Base-by-base conservation (phyloP, 2,797 vertebrate species). In the Falco rusticolus region DNA sequence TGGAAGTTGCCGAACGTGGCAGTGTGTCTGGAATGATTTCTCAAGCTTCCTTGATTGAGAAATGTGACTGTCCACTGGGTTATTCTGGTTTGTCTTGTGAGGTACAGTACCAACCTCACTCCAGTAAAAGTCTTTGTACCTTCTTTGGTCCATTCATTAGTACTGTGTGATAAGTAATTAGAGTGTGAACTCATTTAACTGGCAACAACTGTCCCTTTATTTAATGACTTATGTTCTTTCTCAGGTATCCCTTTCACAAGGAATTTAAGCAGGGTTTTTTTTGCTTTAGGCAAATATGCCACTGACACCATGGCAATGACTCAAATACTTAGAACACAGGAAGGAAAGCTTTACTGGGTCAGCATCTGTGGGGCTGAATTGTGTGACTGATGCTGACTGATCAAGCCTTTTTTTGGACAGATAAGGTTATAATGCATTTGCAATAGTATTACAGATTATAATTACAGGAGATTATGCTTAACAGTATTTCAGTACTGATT, bases 41-140 rank as follows among this genome's bases (percentile, higher is more conserved):
- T 94, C 97, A 94, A 45, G 99, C 99, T 61, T 97, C 98, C 93
- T 97, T 99, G 96, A 99, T 99, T 75, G 99, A 99, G 96, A 98
- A 98, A 91, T 99, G 99, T 68, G 98, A 98, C 53, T 99, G 99
- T 96, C 99, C 99, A 1, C 6, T 79, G 1, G 99, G 99, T 78
- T 99, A 99, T 94, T 98, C 98, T 1, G 99, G 99, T 34, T 97
- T 99, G 34, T 99, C 99, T 85, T 99, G 99, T 96, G 99, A 99
- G 99, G 99, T 99, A 97, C 53, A 15, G 56, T 81, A 66, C 22
- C 65, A 48, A 41, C 31, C 28, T 37, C 21, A 47, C 13, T 60
- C 39, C 50, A 54, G 43, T 43, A 50, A 37, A 78, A 45, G 45
- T 41, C 56, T 93, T 78, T 79, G 17, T 37, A 12, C 37, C 18